phyloP scores from a whole-genome alignment of 2,888 invertebrate genomes.

The Drosophila kanekoi region DNA sequence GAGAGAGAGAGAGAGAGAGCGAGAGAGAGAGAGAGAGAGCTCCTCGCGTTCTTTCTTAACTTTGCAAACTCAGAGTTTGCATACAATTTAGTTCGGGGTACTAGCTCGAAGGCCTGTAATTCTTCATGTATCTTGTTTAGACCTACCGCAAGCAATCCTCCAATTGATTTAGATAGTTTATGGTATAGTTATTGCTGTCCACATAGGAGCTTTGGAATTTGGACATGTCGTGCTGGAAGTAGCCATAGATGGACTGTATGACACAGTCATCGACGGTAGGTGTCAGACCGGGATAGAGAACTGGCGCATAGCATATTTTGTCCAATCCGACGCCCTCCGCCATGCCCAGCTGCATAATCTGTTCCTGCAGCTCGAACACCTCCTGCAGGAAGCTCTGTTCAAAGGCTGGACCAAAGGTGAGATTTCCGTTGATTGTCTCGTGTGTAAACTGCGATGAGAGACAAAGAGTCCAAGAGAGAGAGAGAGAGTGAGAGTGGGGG shows the following conservation, averaged over 20 bases:
- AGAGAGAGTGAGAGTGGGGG: too few species aligned
- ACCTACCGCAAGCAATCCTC: slow-evolving; percentile 83
- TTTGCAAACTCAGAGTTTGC: too few species aligned
- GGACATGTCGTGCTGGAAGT: slow-evolving; percentile 88
- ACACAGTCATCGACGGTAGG: slow-evolving; percentile 89
- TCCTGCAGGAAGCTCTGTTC: slow-evolving; percentile 90
- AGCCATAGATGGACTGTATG: slow-evolving; percentile 92
- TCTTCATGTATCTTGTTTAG: neutral
- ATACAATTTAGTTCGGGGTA: too few species aligned
- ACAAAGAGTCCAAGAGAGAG: too few species aligned
- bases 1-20: neutral
- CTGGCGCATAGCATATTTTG: slow-evolving; percentile 94
- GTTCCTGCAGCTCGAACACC: slow-evolving; percentile 89
- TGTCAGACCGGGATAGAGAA: slow-evolving; percentile 88
- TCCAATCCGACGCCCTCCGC: slow-evolving; percentile 87
- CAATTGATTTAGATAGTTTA: slow-evolving; percentile 83
- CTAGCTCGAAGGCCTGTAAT: neutral
- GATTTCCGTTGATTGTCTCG: slow-evolving; percentile 84
- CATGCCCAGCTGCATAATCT: slow-evolving; percentile 87
- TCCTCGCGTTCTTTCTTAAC: too few species aligned
- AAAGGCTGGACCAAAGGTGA: slow-evolving; percentile 92
- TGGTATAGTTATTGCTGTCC: slow-evolving; percentile 84
- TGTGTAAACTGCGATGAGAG: slow-evolving; percentile 79
- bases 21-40: neutral
- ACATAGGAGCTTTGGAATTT: slow-evolving; percentile 85